Conservation (phyloP, 2,797 vertebrate species). For the Peromyscus attwateri region DNA sequence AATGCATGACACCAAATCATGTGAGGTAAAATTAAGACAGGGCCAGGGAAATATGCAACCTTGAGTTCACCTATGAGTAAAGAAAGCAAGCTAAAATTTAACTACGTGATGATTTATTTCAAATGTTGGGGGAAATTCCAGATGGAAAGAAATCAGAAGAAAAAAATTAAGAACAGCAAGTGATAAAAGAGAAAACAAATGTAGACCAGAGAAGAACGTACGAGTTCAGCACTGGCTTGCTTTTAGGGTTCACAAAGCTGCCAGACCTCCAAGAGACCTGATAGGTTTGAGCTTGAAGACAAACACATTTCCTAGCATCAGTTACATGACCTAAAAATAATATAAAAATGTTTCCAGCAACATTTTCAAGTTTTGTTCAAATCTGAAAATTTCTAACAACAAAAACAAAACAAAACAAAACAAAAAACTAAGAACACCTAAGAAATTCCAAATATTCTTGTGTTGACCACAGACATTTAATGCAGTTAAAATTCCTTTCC, state of each 20-base stretch:
- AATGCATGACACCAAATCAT: neutral
- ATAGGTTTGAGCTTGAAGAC: neutral
- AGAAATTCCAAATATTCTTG: neutral
- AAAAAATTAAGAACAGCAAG: neutral
- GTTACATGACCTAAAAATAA: neutral
- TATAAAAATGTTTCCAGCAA: neutral
- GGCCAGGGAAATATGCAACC: neutral
- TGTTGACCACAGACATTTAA: neutral
- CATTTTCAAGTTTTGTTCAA: neutral
- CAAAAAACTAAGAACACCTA: neutral
- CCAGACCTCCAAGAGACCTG: neutral
- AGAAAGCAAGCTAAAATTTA: neutral
- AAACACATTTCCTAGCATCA: neutral
- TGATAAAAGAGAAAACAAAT: neutral
- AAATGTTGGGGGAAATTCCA: neutral
- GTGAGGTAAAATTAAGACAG: neutral
- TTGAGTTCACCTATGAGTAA: neutral
- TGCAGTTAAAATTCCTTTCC: neutral
- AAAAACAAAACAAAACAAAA: neutral
- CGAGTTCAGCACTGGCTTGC: neutral
- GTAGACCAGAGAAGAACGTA: neutral
- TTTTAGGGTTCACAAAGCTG: neutral
- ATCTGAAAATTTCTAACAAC: neutral
- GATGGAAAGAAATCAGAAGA: too few relatives aligned
- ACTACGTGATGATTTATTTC: neutral